These are phyloP conservation scores for Erebia aethiops DNA, from an alignment of 2,888 invertebrate genomes.

Conservation along the genomic window DNA sequence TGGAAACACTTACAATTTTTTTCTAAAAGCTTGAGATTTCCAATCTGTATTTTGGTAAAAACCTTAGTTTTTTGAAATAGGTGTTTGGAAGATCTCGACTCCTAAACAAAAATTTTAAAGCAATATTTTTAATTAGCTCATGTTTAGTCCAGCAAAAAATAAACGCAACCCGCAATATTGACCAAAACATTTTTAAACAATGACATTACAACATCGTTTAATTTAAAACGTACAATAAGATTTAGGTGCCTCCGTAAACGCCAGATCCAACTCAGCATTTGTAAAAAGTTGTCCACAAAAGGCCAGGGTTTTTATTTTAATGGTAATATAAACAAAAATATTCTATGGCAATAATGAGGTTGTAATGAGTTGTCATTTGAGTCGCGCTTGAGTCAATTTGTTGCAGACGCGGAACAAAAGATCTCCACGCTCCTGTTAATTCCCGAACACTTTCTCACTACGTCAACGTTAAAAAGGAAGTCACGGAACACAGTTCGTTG, in stretches of 20 bases:
- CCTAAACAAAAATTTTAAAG: too few species aligned
- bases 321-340: conserved; percentile 64
- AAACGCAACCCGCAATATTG: not conserved
- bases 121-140: not conserved
- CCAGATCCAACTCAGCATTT: not conserved
- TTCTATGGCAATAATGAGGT: conserved; percentile 58
- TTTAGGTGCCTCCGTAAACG: not conserved
- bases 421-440: conserved; percentile 69
- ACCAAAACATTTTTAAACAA: not conserved
- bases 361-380: conserved; percentile 44
- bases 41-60: too few species aligned
- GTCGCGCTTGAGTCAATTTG: conserved; percentile 47
- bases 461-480: conserved; percentile 75
- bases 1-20: too few species aligned
- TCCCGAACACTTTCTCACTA: conserved; percentile 71
- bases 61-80: too few species aligned
- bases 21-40: too few species aligned
- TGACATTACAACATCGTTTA: not conserved
- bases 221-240: not conserved
- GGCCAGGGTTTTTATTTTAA: conserved; percentile 31
- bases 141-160: not conserved
- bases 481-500: conserved; percentile 72
- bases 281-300: not conserved
- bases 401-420: conserved; percentile 70
- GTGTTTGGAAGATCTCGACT: too few species aligned